Base-by-base conservation (phyloP, 2,888 invertebrate genomes). In the Laspeyria flexula region DNA sequence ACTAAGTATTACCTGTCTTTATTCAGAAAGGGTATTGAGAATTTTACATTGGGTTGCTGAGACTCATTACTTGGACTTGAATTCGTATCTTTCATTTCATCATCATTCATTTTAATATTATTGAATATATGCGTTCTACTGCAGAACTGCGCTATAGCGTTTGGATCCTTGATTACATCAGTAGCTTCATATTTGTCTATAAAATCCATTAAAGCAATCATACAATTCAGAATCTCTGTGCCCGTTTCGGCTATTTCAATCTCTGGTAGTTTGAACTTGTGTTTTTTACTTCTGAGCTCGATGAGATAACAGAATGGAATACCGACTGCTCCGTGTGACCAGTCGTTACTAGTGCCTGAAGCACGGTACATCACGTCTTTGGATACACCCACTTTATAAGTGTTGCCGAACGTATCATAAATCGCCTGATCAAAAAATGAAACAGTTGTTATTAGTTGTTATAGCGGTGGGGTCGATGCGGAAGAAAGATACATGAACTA, bases 261-360 rank as follows among this genome's bases (percentile, higher is more conserved):
- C 53, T 79, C 78, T 0, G 90, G 90, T 27, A 86, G 50, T 60
- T 64, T 77, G 51, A 90, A 90, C 65, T 76, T 88, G 47, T 90
- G 84, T 52, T 83, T 69, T 46, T 83, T 87, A 63, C 86, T 89
- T 50, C 86, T 79, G 0, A 91, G 73, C 59, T 91, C 90, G 11
- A 91, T 81, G 6, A 90, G 83, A 56, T 90, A 91, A 58, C 88
- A 88, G 71, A 71, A 90, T 0, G 90, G 91, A 13, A 90, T 87
- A 3, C 81, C 75, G 0, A 82, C 85, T n/a, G 51, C 73, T 0
- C 85, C 86, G 55, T 90, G 85, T 29, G 85, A 81, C 77, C 85
- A 90, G 44, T 91, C 91, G 12, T 82, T 83, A 58, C 90, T 91
- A 15, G 90, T 90, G 1, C 91, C 90, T 0, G 89, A 73, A 0